Evolutionary conservation across 2,797 vertebrate genomes (phyloP).

Genomic region (Myripristis murdjan): DNA sequence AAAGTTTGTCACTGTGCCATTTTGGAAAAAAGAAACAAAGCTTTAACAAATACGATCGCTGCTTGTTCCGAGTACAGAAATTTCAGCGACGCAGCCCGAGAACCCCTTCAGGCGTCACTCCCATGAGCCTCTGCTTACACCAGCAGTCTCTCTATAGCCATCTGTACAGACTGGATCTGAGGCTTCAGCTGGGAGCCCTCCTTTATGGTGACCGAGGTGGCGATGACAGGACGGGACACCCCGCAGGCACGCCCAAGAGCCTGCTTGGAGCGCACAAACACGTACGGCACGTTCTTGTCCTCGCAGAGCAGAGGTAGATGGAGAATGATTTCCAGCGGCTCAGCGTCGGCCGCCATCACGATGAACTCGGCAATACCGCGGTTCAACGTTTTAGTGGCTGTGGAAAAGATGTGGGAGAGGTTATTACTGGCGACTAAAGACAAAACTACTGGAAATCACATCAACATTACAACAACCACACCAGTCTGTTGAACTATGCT

Average conservation of each 20-base stretch:
- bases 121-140: constrained; percentile 75
- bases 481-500: no score
- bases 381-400: constrained; percentile 93
- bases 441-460: background rate
- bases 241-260: constrained; percentile 91
- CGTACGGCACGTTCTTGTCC: constrained; percentile 92
- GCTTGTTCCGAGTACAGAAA: background rate
- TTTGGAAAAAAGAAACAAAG: background rate
- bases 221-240: constrained; percentile 90
- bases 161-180: constrained; percentile 92
- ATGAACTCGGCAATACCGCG: constrained; percentile 93
- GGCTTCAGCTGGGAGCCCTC: constrained; percentile 93
- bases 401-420: background rate
- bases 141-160: constrained; percentile 91
- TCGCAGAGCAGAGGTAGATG: constrained; percentile 91
- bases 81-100: background rate
- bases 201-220: constrained; percentile 92
- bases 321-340: constrained; percentile 92
- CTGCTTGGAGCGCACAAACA: constrained; percentile 93
- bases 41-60: background rate
- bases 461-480: no score
- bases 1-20: background rate
- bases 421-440: background rate
- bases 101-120: background rate
- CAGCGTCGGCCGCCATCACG: constrained; percentile 92